Conservation (phyloP, 1,140 invertebrate genomes). For the Trigoniulus corallinus region DNA sequence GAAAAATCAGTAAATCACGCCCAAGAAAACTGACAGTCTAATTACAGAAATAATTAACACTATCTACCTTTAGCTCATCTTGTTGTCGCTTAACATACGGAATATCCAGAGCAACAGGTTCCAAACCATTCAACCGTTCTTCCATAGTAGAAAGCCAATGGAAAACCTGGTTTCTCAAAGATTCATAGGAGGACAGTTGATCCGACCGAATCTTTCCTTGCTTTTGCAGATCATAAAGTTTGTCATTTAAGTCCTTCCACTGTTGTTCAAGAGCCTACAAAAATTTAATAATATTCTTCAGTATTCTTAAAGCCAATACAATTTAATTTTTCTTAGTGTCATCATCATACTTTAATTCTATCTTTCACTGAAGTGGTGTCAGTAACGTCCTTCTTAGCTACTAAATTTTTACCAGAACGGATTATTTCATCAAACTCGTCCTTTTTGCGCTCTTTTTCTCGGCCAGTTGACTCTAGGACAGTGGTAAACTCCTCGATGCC, state of each 20-base stretch:
- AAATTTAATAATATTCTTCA: too few species aligned
- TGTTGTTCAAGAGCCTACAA: conserved; percentile 54
- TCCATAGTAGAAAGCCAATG: conserved; percentile 67
- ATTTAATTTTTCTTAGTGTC: too few species aligned
- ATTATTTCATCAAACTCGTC: conserved; percentile 57
- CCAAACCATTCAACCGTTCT: conserved; percentile 64
- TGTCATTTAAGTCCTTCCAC: conserved; percentile 59
- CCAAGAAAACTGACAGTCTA: too few species aligned
- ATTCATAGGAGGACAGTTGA: conserved; percentile 67
- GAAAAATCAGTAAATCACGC: too few species aligned
- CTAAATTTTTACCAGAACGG: conserved; percentile 56
- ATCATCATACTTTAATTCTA: too few species aligned
- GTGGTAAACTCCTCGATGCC: conserved; percentile 48
- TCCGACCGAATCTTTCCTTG: conserved; percentile 64
- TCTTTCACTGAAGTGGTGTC: too few species aligned
- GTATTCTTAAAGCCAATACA: too few species aligned
- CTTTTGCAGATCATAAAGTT: conserved; percentile 62
- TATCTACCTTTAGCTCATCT: too few species aligned
- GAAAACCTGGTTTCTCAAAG: conserved; percentile 59
- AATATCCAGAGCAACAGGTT: conserved; percentile 67
- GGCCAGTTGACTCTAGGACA: conserved; percentile 37
- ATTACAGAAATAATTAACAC: too few species aligned
- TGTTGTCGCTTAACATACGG: conserved; percentile 63
- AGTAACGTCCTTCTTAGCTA: conserved; percentile 76
- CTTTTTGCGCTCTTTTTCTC: conserved; percentile 36